Percentiles rank a stretch among this genome's conserved stretches.
These are phyloP conservation scores for Pleuronectes platessa DNA, from an alignment of 2,113 vertebrate genomes.

Conservation along the genomic window DNA sequence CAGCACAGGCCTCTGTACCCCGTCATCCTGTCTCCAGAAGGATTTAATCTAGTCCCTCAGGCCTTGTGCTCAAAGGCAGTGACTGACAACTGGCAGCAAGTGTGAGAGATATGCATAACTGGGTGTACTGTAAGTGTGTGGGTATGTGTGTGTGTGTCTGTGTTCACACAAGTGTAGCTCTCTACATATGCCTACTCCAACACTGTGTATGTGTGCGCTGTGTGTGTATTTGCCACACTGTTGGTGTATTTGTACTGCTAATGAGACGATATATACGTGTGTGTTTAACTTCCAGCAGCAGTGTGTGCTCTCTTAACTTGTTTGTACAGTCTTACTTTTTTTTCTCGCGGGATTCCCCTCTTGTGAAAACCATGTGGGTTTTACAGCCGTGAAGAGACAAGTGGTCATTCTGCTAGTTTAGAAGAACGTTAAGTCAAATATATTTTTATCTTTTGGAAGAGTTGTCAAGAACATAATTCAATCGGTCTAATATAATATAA, in stretches of 20 bases:
- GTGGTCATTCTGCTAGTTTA: slow-evolving; percentile 1
- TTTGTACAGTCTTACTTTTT: neutral
- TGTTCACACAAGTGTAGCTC: neutral
- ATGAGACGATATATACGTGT: neutral
- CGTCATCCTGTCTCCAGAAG: slow-evolving; percentile 81
- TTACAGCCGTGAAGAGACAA: slow-evolving; percentile 20
- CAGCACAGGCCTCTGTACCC: slow-evolving; percentile 52
- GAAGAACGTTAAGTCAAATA: neutral
- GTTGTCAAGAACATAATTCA: neutral
- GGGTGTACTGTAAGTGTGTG: slow-evolving; percentile 42
- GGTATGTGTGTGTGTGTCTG: slow-evolving; percentile 18
- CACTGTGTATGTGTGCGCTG: neutral
- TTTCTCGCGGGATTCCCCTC: neutral
- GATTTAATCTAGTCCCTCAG: slow-evolving; percentile 80
- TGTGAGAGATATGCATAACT: slow-evolving; percentile 64
- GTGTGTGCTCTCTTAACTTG: neutral
- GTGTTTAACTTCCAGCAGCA: neutral
- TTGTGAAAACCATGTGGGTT: slow-evolving; percentile 33
- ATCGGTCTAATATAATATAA: neutral
- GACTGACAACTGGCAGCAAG: slow-evolving; percentile 80
- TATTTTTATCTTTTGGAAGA: neutral
- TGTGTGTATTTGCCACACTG: slow-evolving; percentile 1
- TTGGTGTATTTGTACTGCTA: slow-evolving; percentile 23
- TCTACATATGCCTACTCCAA: neutral
- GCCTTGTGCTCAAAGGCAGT: slow-evolving; percentile 76